Evolutionary conservation across 2,113 vertebrate genomes (phyloP), one percentile per base, ranked within the genome.

Genomic region (Colistium nudipinnis): DNA sequence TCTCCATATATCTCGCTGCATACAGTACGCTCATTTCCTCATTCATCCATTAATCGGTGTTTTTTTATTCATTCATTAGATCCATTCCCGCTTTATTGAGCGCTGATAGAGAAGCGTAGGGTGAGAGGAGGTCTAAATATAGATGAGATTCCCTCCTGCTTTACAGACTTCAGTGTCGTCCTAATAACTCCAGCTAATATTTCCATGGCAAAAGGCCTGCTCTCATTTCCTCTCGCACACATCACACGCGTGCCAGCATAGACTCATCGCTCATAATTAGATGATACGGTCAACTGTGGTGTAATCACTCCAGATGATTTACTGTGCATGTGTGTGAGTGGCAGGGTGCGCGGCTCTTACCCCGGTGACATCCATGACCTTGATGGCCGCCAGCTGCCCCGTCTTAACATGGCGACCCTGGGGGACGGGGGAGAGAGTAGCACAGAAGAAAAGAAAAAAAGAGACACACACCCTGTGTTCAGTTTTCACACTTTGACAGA

Each of bases 291-390:
- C 59, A 53, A 48, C 49, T 49, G 41, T 56, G 61, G 60, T 70
- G 60, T 77, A 82, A 79, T 78, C 44, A 48, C 70, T 84, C 49
- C 60, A 87, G 75, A 80, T 77, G 69, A 64, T 80, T 76, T 60
- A 30, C 35, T 92, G 61, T 10, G 59, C 35, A 39, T 14, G 44
- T 55, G 59, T 17, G 14, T 24, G 45, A 48, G 52, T 38, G 59
- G 12, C 45, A 36, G 55, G 39, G 63, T 53, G 33, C 28, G 44
- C 6, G 49, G 14, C 52, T 60, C 90, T 90, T 85, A 93, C 92
- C 90, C 90, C 91, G 0, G 92, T 91, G 83, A 93, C 92, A 80
- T 93, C 91, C 92, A 93, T 92, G 90, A 91, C 89, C 89, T 93
- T 93, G 88, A 93, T 93, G 64, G 92, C 92, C 48, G 91, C 91